Percentiles rank a stretch among this genome's conserved stretches.
Conservation (phyloP, 2,113 vertebrate species). For the Plotosus lineatus region DNA sequence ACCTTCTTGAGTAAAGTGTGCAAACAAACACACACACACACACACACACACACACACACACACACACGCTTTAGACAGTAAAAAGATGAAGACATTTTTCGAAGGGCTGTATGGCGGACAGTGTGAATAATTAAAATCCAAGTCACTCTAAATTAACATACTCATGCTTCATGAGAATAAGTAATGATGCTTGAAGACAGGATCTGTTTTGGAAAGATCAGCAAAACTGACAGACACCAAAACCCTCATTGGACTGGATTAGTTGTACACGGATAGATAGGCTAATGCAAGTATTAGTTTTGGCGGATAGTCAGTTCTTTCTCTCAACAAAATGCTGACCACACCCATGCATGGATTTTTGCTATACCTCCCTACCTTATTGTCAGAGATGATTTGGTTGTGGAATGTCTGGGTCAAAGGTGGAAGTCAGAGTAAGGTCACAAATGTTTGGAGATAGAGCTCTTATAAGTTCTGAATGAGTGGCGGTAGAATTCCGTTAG, state of each 20-base stretch:
- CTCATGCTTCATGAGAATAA: constrained; percentile 69
- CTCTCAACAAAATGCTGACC: too few species aligned
- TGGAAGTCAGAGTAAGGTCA: too few species aligned
- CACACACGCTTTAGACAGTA: constrained; percentile 39
- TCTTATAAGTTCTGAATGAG: too few species aligned
- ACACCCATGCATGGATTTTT: too few species aligned
- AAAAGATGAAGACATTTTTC: constrained; percentile 59
- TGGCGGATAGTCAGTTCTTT: too few species aligned
- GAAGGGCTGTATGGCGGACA: constrained; percentile 70
- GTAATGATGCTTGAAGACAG: constrained; percentile 63
- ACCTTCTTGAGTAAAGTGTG: constrained; percentile 38
- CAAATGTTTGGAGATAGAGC: too few species aligned
- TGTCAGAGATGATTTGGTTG: too few species aligned
- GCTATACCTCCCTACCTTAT: too few species aligned
- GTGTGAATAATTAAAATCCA: constrained; percentile 72
- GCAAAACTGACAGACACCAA: constrained; percentile 60
- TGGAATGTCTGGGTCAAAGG: too few species aligned
- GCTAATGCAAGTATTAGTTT: not conserved
- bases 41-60: not conserved
- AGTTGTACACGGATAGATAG: constrained; percentile 1
- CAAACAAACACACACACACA: constrained; percentile 50
- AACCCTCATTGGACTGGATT: not conserved
- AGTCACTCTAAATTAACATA: constrained; percentile 61
- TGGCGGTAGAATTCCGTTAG: too few species aligned
- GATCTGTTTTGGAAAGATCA: constrained; percentile 60